These are phyloP conservation scores for Drosophila biarmipes DNA, from an alignment of 1,140 invertebrate genomes.

Conservation along the genomic window DNA sequence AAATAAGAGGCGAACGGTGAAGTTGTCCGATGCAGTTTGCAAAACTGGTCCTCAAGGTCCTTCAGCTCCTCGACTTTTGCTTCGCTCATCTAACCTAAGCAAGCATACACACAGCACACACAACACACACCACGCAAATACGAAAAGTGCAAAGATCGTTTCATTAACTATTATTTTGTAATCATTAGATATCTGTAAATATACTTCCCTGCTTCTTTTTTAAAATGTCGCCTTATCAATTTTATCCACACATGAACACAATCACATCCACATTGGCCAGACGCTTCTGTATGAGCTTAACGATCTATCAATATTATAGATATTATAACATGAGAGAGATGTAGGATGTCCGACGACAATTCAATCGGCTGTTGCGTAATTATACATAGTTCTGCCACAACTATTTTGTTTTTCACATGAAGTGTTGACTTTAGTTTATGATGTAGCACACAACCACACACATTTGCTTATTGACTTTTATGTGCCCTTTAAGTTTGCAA, in stretches of 20 bases:
- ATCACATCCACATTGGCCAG: conserved; percentile 34
- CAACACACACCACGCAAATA: conserved; percentile 18
- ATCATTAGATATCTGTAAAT: conserved; percentile 74
- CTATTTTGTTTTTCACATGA: conserved; percentile 64
- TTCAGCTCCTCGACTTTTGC: conserved; percentile 55
- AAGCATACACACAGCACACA: conserved; percentile 39
- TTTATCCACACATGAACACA: conserved; percentile 36
- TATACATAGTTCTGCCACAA: conserved; percentile 54
- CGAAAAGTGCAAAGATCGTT: conserved; percentile 64
- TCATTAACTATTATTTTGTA: conserved; percentile 64
- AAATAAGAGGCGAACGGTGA: conserved; percentile 36
- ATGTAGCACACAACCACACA: conserved; percentile 27
- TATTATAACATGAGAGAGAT: conserved; percentile 26
- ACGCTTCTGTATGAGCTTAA: conserved; percentile 60
- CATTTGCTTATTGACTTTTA: conserved; percentile 39
- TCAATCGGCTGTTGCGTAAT: conserved; percentile 60
- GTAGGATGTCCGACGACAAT: conserved; percentile 42
- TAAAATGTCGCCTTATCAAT: conserved; percentile 66
- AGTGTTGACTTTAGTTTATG: conserved; percentile 70
- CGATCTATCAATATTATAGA: conserved; percentile 46
- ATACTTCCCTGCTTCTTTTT: conserved; percentile 70
- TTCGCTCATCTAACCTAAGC: conserved; percentile 51
- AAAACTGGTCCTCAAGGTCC: conserved; percentile 59
- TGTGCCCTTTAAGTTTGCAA: conserved; percentile 70
- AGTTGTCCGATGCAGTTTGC: conserved; percentile 55